phyloP scores from a whole-genome alignment of 2,888 invertebrate species.

The Diabrotica balteata region DNA sequence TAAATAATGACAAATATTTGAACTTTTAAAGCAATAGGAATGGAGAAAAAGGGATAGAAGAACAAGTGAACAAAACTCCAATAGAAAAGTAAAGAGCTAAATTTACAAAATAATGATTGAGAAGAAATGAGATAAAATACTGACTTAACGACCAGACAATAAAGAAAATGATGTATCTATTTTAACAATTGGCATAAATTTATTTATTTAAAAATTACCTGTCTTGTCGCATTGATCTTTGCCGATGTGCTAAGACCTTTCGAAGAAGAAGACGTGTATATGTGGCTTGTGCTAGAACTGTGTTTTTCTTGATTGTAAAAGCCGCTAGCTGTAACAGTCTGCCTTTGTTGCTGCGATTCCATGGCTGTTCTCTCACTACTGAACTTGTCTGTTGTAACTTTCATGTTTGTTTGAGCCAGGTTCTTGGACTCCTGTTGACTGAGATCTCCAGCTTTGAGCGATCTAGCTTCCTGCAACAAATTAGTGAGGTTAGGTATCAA shows the following conservation, averaged over 20 bases:
- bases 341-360: constrained; percentile 75
- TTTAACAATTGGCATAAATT: no score
- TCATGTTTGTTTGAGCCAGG: constrained; percentile 83
- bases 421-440: constrained; percentile 87
- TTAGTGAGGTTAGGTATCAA: neutral
- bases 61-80: no score
- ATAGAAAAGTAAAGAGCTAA: no score
- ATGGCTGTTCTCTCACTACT: constrained; percentile 79
- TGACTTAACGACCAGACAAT: no score
- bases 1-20: no score
- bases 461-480: constrained; percentile 77
- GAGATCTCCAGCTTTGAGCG: constrained; percentile 82
- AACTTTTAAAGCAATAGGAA: no score
- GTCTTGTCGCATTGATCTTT: constrained; percentile 49
- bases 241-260: constrained; percentile 71
- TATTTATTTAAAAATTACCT: constrained; percentile 37
- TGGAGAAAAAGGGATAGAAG: no score
- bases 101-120: no score
- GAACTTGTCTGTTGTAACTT: constrained; percentile 85
- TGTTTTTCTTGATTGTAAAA: constrained; percentile 77
- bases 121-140: no score
- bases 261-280: constrained; percentile 80
- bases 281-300: constrained; percentile 78
- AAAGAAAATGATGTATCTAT: no score
- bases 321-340: constrained; percentile 80